Conservation (phyloP, 2,113 vertebrate genomes). For the Periophthalmus modestus region DNA sequence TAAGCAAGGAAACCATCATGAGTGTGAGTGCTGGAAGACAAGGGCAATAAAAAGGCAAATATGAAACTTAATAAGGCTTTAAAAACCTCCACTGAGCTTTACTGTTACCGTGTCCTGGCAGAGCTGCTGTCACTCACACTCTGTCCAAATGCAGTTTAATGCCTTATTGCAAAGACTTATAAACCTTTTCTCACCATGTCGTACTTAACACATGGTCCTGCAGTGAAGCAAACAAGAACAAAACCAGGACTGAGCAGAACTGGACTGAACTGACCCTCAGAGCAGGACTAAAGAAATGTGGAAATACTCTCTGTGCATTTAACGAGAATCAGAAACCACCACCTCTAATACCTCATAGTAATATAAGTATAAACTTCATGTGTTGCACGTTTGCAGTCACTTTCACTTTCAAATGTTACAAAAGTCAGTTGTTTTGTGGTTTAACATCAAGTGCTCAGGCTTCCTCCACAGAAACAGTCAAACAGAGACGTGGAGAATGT, state of each 20-base stretch:
- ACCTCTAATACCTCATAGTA: not conserved
- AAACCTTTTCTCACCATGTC: not conserved
- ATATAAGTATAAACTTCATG: not conserved
- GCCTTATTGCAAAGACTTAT: not conserved
- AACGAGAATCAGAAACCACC: not conserved
- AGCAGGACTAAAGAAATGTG: not conserved
- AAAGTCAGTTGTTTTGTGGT: slow-evolving; percentile 5
- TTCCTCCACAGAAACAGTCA: slow-evolving; percentile 12
- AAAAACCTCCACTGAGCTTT: not conserved
- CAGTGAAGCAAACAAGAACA: not conserved
- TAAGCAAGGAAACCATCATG: not conserved
- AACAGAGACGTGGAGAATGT: not conserved
- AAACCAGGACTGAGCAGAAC: not conserved
- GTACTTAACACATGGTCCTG: not conserved
- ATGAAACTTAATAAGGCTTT: not conserved
- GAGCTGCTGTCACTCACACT: slow-evolving; percentile 2
- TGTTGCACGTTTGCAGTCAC: not conserved
- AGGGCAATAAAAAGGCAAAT: not conserved
- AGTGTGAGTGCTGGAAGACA: slow-evolving; percentile 5
- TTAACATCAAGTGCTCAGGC: not conserved
- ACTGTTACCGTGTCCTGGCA: not conserved
- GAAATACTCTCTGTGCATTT: not conserved
- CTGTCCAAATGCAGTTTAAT: not conserved
- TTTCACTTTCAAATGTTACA: not conserved
- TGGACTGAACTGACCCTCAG: too few relatives aligned